These are phyloP conservation scores for Tupaia chinensis DNA, from an alignment of 2,113 vertebrate species.

Conservation along the genomic window DNA sequence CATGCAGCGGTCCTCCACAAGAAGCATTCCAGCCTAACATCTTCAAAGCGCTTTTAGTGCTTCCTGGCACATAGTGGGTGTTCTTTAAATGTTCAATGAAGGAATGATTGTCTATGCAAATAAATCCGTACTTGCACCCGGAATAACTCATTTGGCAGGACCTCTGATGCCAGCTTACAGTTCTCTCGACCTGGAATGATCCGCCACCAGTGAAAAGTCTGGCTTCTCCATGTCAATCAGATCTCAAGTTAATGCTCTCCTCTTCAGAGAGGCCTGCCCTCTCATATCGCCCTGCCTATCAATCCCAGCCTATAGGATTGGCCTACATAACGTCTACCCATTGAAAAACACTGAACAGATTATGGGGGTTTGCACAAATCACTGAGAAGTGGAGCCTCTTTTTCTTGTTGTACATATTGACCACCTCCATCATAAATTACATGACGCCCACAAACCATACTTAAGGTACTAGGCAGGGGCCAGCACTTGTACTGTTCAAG, in stretches of 20 bases:
- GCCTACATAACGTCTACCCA: background rate
- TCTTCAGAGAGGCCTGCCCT: background rate
- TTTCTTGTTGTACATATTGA: background rate
- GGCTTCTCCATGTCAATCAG: background rate
- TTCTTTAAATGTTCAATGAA: background rate
- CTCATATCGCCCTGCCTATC: background rate
- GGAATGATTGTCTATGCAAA: background rate
- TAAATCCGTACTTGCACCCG: background rate
- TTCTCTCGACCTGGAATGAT: background rate
- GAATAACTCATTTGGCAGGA: background rate
- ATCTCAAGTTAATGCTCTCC: background rate
- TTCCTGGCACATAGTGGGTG: background rate
- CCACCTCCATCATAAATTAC: background rate
- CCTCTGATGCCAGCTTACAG: background rate
- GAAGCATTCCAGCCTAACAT: background rate
- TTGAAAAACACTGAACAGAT: background rate
- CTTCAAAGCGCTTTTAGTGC: background rate
- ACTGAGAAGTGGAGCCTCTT: background rate
- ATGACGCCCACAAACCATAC: background rate
- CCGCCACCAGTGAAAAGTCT: background rate
- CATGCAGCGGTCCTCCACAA: fast-evolving
- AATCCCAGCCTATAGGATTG: background rate
- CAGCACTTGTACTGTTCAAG: no score
- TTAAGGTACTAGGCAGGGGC: background rate
- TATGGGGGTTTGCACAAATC: background rate